Percentiles rank a stretch among this genome's conserved stretches.
Conservation (phyloP, 2,888 invertebrate genomes). For the Diachrysia chrysitis region DNA sequence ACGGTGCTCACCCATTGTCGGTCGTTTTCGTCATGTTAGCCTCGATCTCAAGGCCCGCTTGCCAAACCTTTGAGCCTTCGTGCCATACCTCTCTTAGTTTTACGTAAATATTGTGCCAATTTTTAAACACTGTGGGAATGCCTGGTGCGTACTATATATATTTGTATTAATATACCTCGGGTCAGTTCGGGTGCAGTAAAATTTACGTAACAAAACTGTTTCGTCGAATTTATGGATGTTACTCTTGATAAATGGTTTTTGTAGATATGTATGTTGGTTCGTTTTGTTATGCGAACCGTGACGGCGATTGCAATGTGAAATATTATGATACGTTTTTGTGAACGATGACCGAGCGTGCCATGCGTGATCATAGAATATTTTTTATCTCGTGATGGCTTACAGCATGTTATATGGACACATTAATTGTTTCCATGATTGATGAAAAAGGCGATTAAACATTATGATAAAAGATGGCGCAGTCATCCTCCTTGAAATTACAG, state of each 20-base stretch:
- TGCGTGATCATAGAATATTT: background rate
- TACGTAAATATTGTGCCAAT: slow-evolving; percentile 57
- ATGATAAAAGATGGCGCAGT: background rate
- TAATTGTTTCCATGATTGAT: background rate
- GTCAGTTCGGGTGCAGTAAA: slow-evolving; percentile 28
- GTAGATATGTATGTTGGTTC: slow-evolving; percentile 41
- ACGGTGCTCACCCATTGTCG: slow-evolving; percentile 58
- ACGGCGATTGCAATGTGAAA: slow-evolving; percentile 36
- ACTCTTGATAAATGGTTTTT: slow-evolving; percentile 51
- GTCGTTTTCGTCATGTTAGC: slow-evolving; percentile 62
- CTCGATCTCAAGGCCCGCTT: slow-evolving; percentile 63
- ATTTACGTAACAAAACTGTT: slow-evolving; percentile 49
- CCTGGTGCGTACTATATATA: slow-evolving; percentile 25
- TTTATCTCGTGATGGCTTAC: background rate
- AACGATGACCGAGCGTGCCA: slow-evolving; percentile 12
- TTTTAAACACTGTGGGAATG: slow-evolving; percentile 39
- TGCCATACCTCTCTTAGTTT: slow-evolving; percentile 44
- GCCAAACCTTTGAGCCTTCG: slow-evolving; percentile 55
- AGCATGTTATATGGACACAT: background rate
- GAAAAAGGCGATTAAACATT: slow-evolving; percentile 6
- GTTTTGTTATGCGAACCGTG: slow-evolving; percentile 42
- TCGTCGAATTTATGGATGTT: slow-evolving; percentile 47
- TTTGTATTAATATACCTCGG: background rate
- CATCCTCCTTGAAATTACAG: background rate
- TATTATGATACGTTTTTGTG: slow-evolving; percentile 37